Conservation (phyloP, 2,797 vertebrate genomes). For the Ataeniobius toweri region DNA sequence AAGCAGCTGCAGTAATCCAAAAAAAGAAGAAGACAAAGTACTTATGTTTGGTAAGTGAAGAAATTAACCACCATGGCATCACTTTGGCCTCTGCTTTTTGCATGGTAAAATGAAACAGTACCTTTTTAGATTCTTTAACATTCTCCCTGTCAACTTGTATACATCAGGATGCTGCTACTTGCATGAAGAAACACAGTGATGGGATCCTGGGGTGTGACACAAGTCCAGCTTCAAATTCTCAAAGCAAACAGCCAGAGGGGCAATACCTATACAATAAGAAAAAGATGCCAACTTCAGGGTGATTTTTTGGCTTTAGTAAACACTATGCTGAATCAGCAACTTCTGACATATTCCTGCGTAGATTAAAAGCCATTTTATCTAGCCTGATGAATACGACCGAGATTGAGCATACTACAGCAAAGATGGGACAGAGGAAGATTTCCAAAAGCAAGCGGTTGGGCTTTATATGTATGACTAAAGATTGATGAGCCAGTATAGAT, state of each 20-base stretch:
- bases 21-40: slow-evolving; percentile 6
- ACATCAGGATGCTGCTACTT: background rate
- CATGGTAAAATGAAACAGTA: background rate
- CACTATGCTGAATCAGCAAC: background rate
- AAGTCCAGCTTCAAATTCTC: background rate
- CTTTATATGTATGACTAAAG: background rate
- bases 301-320: background rate
- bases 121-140: background rate
- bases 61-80: background rate
- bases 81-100: background rate
- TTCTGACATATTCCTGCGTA: background rate
- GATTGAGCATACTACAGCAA: background rate
- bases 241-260: background rate
- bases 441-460: background rate
- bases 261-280: background rate
- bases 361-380: background rate
- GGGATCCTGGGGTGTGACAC: background rate
- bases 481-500: background rate
- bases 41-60: background rate
- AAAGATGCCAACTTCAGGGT: background rate
- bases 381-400: background rate
- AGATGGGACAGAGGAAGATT: background rate
- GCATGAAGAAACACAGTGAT: background rate
- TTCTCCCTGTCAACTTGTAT: background rate
- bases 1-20: background rate